phyloP scores from a whole-genome alignment of 1,140 invertebrate genomes.

The Tetramorium simillimum region DNA sequence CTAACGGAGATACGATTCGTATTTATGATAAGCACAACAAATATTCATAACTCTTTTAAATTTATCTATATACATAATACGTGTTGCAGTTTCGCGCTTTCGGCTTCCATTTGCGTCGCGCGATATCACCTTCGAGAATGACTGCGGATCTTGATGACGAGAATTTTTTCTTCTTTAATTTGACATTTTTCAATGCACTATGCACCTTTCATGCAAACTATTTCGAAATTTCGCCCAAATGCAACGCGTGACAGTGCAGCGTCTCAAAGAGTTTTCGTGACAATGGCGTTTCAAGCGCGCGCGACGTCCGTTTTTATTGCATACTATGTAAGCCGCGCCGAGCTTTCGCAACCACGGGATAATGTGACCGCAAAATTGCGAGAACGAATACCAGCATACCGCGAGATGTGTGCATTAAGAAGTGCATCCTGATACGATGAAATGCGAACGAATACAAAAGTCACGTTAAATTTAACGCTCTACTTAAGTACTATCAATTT shows the following conservation, averaged over 20 bases:
- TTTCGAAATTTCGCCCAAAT: background rate
- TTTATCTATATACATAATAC: background rate
- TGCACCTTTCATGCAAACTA: background rate
- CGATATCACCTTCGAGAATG: background rate
- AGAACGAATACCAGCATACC: background rate
- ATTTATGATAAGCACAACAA: background rate
- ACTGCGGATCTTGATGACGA: background rate
- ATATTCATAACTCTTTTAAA: background rate
- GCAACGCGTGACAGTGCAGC: background rate
- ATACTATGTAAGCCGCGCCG: constrained; percentile 25
- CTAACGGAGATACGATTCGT: background rate
- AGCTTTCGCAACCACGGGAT: constrained; percentile 30
- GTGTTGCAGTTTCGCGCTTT: background rate
- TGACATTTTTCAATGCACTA: too few relatives aligned
- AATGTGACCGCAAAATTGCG: constrained; percentile 52
- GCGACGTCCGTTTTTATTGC: constrained; percentile 38
- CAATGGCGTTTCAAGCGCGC: constrained; percentile 30
- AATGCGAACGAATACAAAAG: constrained; percentile 43
- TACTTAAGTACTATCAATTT: constrained; percentile 56
- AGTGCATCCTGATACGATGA: constrained; percentile 39
- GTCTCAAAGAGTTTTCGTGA: constrained; percentile 45
- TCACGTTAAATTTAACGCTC: constrained; percentile 44
- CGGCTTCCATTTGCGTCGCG: background rate
- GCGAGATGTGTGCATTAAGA: constrained; percentile 44
- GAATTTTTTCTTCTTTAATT: background rate